Evolutionary conservation across 2,113 vertebrate genomes (phyloP).

Genomic region (Neogale vison): DNA sequence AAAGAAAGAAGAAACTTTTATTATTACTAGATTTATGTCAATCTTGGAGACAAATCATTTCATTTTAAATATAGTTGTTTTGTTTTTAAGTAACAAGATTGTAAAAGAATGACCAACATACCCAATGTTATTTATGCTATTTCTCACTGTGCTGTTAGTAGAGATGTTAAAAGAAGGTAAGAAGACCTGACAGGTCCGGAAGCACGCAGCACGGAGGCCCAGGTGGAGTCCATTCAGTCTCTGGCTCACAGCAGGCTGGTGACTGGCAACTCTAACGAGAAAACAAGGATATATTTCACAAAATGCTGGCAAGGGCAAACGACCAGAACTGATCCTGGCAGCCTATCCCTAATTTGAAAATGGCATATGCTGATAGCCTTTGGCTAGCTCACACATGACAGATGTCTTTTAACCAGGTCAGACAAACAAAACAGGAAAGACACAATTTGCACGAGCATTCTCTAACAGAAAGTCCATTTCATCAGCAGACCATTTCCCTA

Average conservation of each 20-base stretch:
- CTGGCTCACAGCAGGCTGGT: background rate
- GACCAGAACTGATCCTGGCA: background rate
- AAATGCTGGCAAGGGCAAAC: conserved; percentile 2
- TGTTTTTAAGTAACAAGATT: background rate
- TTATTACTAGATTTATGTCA: background rate
- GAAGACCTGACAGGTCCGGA: background rate
- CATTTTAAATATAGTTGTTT: background rate
- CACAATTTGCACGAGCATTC: background rate
- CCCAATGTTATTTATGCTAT: background rate
- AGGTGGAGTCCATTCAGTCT: background rate
- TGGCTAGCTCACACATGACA: background rate
- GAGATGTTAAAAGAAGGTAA: background rate
- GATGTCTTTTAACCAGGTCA: conserved; percentile 37
- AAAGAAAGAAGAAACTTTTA: background rate
- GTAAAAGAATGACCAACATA: background rate
- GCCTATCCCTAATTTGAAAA: background rate
- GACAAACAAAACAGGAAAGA: conserved; percentile 31
- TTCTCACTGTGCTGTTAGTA: background rate
- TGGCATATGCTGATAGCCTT: conserved; percentile 31
- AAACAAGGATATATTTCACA: conserved; percentile 36
- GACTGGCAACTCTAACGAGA: conserved; percentile 15
- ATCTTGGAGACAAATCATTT: background rate
- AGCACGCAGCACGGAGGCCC: background rate
- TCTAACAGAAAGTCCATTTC: background rate
- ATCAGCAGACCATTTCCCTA: background rate